phyloP scores from a whole-genome alignment of 2,888 invertebrate genomes.

The Netelia inedita region DNA sequence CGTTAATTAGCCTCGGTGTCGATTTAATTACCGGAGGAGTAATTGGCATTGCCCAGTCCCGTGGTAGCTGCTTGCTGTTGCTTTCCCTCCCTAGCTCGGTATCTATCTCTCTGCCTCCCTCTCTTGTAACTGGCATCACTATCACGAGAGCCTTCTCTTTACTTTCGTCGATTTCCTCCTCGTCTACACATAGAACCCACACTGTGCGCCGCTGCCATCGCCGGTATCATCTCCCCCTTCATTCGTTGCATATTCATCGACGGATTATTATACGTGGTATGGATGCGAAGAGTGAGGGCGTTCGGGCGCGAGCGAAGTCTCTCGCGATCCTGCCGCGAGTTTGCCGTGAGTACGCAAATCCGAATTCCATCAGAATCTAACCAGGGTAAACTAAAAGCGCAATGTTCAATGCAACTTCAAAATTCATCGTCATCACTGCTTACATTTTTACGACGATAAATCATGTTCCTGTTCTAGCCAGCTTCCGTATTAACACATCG shows the following conservation, averaged over 20 bases:
- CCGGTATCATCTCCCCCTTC: conserved; percentile 59
- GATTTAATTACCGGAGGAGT: conserved; percentile 84
- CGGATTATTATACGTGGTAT: conserved; percentile 78
- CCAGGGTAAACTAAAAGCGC: conserved; percentile 11
- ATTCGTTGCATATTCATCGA: conserved; percentile 83
- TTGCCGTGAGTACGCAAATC: conserved; percentile 35
- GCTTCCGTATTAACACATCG: background rate
- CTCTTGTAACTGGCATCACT: conserved; percentile 68
- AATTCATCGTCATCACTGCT: background rate
- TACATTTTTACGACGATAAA: background rate
- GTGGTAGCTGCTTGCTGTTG: conserved; percentile 76
- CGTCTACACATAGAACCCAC: conserved; percentile 19
- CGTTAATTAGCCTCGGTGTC: conserved; percentile 83
- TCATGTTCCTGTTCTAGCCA: background rate
- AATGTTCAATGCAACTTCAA: background rate
- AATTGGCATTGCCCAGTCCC: conserved; percentile 80
- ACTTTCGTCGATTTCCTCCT: conserved; percentile 59
- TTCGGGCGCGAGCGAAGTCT: conserved; percentile 50
- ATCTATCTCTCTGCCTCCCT: conserved; percentile 69
- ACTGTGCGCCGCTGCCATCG: conserved; percentile 46
- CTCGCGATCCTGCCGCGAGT: conserved; percentile 42
- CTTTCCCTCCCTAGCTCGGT: conserved; percentile 64
- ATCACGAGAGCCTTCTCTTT: conserved; percentile 44
- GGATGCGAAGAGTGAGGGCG: conserved; percentile 44
- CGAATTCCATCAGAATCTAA: conserved; percentile 42